Conservation (phyloP, 2,113 vertebrate species). For the Cyanoramphus novaezelandiae region DNA sequence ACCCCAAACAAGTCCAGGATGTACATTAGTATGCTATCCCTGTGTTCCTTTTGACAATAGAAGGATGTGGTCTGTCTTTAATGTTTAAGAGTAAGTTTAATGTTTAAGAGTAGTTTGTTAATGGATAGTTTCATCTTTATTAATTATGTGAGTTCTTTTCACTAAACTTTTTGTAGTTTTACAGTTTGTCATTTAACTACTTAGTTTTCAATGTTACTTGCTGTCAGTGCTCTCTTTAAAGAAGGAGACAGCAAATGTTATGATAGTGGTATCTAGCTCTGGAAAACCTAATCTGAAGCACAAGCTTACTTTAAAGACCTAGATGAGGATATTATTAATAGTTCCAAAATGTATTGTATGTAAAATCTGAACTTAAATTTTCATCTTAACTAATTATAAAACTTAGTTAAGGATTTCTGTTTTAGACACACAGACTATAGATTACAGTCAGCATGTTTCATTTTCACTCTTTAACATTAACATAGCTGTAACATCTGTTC, state of each 20-base stretch:
- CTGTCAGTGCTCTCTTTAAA: not conserved
- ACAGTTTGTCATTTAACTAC: not conserved
- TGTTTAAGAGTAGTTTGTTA: not conserved
- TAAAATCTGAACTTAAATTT: not conserved
- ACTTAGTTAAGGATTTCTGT: not conserved
- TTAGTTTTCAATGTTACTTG: not conserved
- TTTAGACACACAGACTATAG: not conserved
- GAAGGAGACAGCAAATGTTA: not conserved
- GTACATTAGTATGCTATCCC: not conserved
- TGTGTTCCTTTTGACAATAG: not conserved
- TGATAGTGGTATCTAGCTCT: not conserved
- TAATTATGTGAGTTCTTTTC: not conserved
- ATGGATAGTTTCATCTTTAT: not conserved
- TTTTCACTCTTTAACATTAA: not conserved
- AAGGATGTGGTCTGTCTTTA: not conserved
- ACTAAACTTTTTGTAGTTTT: not conserved
- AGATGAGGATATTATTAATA: not conserved
- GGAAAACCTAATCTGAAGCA: not conserved
- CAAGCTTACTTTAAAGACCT: not conserved
- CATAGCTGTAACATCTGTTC: not conserved
- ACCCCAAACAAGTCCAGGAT: not conserved
- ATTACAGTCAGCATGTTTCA: not conserved
- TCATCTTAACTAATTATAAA: slow-evolving; percentile 4
- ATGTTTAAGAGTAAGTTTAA: not conserved
- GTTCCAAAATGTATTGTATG: not conserved